Conservation (phyloP, 2,888 invertebrate genomes). For the Norana najaformis region DNA sequence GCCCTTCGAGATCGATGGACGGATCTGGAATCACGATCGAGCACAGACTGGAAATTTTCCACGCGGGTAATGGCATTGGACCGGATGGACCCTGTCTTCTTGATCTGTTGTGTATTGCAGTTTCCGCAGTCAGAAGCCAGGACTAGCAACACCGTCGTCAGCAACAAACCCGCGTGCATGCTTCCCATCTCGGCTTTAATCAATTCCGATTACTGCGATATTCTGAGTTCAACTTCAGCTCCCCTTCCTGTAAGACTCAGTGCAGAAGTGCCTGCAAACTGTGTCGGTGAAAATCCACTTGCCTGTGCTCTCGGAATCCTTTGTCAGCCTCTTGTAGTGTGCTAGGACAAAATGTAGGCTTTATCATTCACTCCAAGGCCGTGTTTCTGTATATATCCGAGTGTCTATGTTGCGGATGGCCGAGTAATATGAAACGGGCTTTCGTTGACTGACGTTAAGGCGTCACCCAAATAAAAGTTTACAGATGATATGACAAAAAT, state of each 20-base stretch:
- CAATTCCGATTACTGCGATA: neutral
- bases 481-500: neutral
- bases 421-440: neutral
- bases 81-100: neutral
- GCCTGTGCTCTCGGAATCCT: neutral
- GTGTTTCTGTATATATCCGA: neutral
- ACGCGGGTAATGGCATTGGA: neutral
- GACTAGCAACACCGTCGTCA: too few relatives aligned
- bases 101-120: neutral
- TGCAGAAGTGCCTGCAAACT: neutral
- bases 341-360: neutral
- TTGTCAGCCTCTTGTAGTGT: neutral
- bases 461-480: neutral
- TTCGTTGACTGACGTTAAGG: neutral
- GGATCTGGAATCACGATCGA: neutral
- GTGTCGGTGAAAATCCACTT: neutral
- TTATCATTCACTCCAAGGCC: neutral
- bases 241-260: neutral
- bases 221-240: neutral
- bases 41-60: neutral
- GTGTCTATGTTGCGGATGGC: neutral
- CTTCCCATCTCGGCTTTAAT: too few relatives aligned
- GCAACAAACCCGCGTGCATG: too few relatives aligned
- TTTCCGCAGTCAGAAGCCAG: neutral
- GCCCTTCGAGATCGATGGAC: neutral